phyloP scores from a whole-genome alignment of 2,113 vertebrate species.

The Myodes glareolus region DNA sequence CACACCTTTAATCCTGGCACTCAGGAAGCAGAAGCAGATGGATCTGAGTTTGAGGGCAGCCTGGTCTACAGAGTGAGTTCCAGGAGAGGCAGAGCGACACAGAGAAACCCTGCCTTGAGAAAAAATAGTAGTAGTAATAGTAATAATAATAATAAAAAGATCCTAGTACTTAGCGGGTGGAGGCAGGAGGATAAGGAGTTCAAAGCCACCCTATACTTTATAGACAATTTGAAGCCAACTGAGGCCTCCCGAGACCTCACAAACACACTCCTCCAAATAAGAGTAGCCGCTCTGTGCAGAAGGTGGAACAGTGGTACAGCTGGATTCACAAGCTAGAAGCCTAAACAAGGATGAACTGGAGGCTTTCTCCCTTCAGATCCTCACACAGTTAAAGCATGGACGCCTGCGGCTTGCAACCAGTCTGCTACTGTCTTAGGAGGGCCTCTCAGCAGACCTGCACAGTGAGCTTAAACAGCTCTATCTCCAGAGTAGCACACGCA shows the following conservation, averaged over 20 bases:
- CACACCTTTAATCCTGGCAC: neutral
- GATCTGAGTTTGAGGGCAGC: neutral
- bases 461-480: slow-evolving; percentile 38
- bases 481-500: slow-evolving; percentile 50
- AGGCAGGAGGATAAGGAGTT: neutral
- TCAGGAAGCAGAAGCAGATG: neutral
- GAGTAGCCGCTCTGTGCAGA: neutral
- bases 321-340: slow-evolving; percentile 39
- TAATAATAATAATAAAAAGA: neutral
- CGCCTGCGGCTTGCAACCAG: slow-evolving; percentile 2
- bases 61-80: neutral
- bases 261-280: neutral
- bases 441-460: neutral
- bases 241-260: neutral
- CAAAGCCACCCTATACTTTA: neutral
- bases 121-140: neutral
- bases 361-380: neutral
- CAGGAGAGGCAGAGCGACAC: neutral
- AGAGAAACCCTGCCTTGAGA: neutral
- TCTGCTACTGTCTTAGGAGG: neutral
- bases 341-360: neutral
- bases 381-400: neutral
- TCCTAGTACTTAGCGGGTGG: neutral
- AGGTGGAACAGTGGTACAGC: neutral
- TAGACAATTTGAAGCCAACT: neutral